These are phyloP conservation scores for Fistularia commersonii DNA, from an alignment of 2,797 vertebrate species.

Conservation along the genomic window DNA sequence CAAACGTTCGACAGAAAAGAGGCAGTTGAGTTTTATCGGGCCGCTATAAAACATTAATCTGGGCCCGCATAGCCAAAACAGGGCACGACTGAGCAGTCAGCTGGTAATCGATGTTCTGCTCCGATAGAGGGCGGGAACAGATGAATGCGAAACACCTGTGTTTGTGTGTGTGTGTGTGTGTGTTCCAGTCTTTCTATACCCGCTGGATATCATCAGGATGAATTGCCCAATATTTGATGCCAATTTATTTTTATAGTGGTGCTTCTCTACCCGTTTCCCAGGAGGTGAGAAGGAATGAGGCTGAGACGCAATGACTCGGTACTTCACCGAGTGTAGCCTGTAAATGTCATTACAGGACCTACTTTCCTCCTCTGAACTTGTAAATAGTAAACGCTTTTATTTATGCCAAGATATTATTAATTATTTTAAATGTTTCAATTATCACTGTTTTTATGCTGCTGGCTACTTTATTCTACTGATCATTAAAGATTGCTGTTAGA, in stretches of 20 bases:
- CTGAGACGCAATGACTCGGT: neutral
- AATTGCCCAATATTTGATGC: conserved; percentile 32
- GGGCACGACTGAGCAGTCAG: conserved; percentile 47
- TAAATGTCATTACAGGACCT: conserved; percentile 2
- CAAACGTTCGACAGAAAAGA: conserved; percentile 33
- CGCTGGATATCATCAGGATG: conserved; percentile 34
- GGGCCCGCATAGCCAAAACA: conserved; percentile 25
- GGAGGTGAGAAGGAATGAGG: conserved; percentile 1
- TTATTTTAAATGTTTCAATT: conserved; percentile 41
- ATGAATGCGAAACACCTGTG: conserved; percentile 28
- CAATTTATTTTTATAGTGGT: conserved; percentile 35
- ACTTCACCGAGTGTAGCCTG: conserved; percentile 5
- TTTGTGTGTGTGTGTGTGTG: conserved; percentile 7
- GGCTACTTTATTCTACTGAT: conserved; percentile 20
- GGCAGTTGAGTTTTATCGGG: conserved; percentile 15
- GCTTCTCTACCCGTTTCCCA: conserved; percentile 7
- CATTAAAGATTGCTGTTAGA: conserved; percentile 48
- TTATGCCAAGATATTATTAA: conserved; percentile 21
- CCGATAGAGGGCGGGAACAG: conserved; percentile 19
- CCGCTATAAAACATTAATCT: conserved; percentile 30
- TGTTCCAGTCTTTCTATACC: conserved; percentile 30
- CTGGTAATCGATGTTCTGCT: conserved; percentile 39
- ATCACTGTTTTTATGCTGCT: conserved; percentile 35
- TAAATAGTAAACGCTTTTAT: conserved; percentile 52
- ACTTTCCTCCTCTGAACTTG: conserved; percentile 27